These are phyloP conservation scores for Poeciliopsis presidionis DNA, from an alignment of 2,797 vertebrate species.

Conservation along the genomic window DNA sequence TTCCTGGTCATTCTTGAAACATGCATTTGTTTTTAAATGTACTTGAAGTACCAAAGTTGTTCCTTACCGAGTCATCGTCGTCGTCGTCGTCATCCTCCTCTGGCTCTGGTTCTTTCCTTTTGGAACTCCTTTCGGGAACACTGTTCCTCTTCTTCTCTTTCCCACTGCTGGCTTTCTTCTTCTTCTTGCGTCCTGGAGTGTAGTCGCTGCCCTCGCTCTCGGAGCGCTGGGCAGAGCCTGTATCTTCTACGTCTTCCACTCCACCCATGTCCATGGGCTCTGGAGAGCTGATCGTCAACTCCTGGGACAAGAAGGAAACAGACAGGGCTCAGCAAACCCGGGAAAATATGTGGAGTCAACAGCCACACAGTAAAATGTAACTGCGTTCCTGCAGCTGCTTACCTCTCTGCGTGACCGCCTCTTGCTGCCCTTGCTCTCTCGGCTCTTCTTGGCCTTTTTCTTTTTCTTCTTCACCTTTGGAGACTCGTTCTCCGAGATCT, in stretches of 20 bases:
- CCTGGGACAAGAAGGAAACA: slow-evolving; percentile 61
- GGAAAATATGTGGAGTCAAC: neutral
- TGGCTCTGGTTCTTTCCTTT: slow-evolving; percentile 91
- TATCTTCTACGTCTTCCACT: slow-evolving; percentile 63
- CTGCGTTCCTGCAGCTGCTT: neutral
- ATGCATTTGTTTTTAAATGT: neutral
- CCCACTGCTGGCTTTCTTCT: slow-evolving; percentile 86
- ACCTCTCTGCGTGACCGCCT: slow-evolving; percentile 96
- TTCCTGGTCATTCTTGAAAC: neutral
- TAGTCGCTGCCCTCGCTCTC: slow-evolving; percentile 98
- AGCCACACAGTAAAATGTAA: neutral
- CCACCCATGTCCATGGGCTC: slow-evolving; percentile 83
- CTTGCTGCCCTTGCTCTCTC: slow-evolving; percentile 94
- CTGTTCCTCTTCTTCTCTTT: slow-evolving; percentile 91
- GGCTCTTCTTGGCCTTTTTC: slow-evolving; percentile 96
- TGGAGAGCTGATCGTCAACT: slow-evolving; percentile 92
- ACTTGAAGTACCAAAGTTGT: neutral
- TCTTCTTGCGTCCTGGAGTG: slow-evolving; percentile 96
- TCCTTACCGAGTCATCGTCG: slow-evolving; percentile 88
- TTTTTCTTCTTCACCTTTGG: slow-evolving; percentile 99
- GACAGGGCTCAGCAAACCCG: neutral
- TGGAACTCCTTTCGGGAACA: slow-evolving; percentile 72
- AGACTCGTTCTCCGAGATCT: slow-evolving; percentile 91
- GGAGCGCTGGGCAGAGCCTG: slow-evolving; percentile 76
- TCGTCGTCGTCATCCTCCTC: slow-evolving; percentile 87